A percentile compares a stretch with the other conserved stretches of the same genome.
Conservation (phyloP, 1,140 invertebrate genomes). For the Andricus grossulariae region DNA sequence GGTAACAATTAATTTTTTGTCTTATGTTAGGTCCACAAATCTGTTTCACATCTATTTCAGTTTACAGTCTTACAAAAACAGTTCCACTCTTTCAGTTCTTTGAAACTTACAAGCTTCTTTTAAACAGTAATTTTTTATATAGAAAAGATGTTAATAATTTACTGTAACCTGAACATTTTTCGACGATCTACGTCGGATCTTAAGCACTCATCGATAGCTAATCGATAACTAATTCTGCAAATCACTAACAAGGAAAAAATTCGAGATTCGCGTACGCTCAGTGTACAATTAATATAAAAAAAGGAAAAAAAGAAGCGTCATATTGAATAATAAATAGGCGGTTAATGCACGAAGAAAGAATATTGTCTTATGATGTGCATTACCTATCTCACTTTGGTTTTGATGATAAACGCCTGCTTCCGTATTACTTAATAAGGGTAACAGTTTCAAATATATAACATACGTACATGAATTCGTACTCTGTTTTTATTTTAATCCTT, state of each 20-base stretch:
- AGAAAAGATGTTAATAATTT: neutral
- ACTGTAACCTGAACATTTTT: neutral
- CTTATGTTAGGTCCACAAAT: no score
- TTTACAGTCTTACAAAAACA: no score
- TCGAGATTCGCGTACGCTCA: neutral
- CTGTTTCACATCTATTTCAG: no score
- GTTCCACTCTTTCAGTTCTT: no score
- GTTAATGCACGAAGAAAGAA: constrained; percentile 33
- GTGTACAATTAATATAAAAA: neutral
- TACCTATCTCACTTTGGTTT: constrained; percentile 57
- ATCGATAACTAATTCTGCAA: neutral
- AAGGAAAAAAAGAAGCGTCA: neutral
- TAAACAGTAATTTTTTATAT: neutral
- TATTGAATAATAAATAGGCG: constrained; percentile 58
- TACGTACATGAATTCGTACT: constrained; percentile 59
- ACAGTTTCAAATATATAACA: constrained; percentile 55
- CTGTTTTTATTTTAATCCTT: constrained; percentile 46
- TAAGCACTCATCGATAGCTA: neutral
- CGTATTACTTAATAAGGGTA: constrained; percentile 58
- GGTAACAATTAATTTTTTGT: no score
- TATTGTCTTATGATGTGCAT: constrained; percentile 41
- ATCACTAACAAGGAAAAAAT: neutral
- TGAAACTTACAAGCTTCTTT: neutral
- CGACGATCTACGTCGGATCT: neutral
- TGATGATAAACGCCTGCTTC: constrained; percentile 58